Evolutionary conservation across 2,797 vertebrate species (phyloP), one percentile per base, ranked within the genome.

Genomic region (Mycteria americana): DNA sequence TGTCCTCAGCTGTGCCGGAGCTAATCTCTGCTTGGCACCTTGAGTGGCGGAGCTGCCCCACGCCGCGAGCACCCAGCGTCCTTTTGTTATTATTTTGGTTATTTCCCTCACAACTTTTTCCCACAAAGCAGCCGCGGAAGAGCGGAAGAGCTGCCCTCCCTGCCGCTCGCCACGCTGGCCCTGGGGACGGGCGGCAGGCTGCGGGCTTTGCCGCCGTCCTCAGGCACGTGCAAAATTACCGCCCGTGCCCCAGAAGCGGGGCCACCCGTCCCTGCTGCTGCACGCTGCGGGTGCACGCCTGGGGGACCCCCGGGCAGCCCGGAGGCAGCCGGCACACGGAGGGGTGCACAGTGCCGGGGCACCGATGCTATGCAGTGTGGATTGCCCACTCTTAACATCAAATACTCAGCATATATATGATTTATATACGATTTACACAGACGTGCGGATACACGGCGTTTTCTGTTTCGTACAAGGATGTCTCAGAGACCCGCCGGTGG

Each of bases 1-100:
- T 93, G 95, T 85, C 92, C 85, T 59, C 91, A 30, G 84, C 95
- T 82, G 62, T 8, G 92, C 82, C 18, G 0, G 25, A 8, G 83
- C 93, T 97, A 97, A 97, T 97, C 95, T 96, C 79, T 0, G 11
- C 79, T 53, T 45, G 85, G 94, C 96, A 97, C 95, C 96, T 97
- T 92, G 95, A 67, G 80, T 27, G 5, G 72, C 30, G 2, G 89
- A 31, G 81, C 95, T 53, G 94, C 92, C 92, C 91, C 27, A 1
- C 3, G 41, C 90, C 35, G 1, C 11, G 4, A 33, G 79, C 60
- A 4, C 90, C 80, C 74, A 2, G 33, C 2, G 18, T 11, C 37
- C 73, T 74, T 92, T 64, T 80, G 81, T 64, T 79, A n/a, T 78
- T 93, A 54, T 79, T 91, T 92, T 48, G 6, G 63, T 73, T 17